Evolutionary conservation across 2,888 invertebrate species (phyloP).

Genomic region (Orchestes rusci): DNA sequence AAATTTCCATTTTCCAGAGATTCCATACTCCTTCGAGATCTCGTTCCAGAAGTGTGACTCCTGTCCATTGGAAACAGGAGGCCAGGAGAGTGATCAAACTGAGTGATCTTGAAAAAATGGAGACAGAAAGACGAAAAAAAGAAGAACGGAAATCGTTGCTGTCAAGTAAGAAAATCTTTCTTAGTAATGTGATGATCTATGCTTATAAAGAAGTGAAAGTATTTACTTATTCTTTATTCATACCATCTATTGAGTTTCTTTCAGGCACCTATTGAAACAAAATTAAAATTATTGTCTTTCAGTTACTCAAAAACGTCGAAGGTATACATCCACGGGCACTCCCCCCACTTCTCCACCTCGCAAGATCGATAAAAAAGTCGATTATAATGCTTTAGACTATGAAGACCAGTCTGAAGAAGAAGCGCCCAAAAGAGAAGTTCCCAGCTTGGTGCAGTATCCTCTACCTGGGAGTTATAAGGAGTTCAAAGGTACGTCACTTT

Average conservation of each 20-base stretch:
- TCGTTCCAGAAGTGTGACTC: slow-evolving; percentile 81
- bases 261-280: too few relatives aligned
- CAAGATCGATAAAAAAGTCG: slow-evolving; percentile 41
- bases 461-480: slow-evolving; percentile 33
- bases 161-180: slow-evolving; percentile 6
- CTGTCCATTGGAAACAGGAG: slow-evolving; percentile 91
- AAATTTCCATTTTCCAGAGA: slow-evolving; percentile 50
- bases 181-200: too few relatives aligned
- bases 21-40: slow-evolving; percentile 82
- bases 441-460: slow-evolving; percentile 44
- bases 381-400: slow-evolving; percentile 68
- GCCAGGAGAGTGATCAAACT: slow-evolving; percentile 77
- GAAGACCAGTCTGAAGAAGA: slow-evolving; percentile 45
- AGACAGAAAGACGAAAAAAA: slow-evolving; percentile 56
- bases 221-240: too few relatives aligned
- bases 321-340: slow-evolving; percentile 17
- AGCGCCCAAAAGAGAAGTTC: slow-evolving; percentile 35
- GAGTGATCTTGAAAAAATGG: slow-evolving; percentile 69
- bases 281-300: slow-evolving; percentile 2
- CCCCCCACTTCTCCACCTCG: slow-evolving; percentile 23
- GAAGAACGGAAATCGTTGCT: slow-evolving; percentile 43
- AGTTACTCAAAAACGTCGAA: slow-evolving; percentile 12
- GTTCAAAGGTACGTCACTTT: slow-evolving; percentile 28
- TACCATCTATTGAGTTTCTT: too few relatives aligned
- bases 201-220: too few relatives aligned